These are phyloP conservation scores for Coendou prehensilis DNA, from an alignment of 2,797 vertebrate genomes.

Conservation along the genomic window DNA sequence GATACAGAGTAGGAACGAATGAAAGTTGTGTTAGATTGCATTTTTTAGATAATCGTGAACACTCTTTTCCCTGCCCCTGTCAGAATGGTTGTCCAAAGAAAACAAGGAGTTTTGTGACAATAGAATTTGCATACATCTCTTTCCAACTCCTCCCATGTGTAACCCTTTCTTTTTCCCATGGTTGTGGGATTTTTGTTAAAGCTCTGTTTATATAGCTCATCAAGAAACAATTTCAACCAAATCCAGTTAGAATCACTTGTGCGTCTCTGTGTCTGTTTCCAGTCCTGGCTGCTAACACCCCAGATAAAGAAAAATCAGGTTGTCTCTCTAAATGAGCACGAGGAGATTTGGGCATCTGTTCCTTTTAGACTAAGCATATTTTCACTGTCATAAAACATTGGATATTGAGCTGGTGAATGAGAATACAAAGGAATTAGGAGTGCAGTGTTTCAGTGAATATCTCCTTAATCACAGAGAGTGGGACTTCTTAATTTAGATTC, in stretches of 20 bases:
- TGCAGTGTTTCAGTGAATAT: slow-evolving; percentile 70
- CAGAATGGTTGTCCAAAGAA: slow-evolving; percentile 48
- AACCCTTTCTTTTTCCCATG: not conserved
- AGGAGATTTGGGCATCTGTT: slow-evolving; percentile 76
- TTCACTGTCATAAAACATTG: slow-evolving; percentile 73
- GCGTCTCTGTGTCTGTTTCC: slow-evolving; percentile 20
- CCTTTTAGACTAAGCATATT: slow-evolving; percentile 76
- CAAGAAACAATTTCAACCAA: slow-evolving; percentile 72
- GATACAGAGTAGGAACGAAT: not conserved
- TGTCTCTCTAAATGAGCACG: slow-evolving; percentile 65
- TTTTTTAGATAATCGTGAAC: not conserved
- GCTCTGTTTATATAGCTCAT: slow-evolving; percentile 69
- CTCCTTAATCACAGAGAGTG: slow-evolving; percentile 69
- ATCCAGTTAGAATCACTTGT: slow-evolving; percentile 74
- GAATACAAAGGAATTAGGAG: slow-evolving; percentile 67
- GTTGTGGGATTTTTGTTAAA: slow-evolving; percentile 72
- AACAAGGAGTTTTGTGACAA: slow-evolving; percentile 42
- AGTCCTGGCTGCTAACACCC: slow-evolving; percentile 59
- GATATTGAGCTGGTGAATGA: slow-evolving; percentile 62
- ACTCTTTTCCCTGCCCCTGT: not conserved
- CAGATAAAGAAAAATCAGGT: slow-evolving; percentile 68
- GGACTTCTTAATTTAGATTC: slow-evolving; percentile 77
- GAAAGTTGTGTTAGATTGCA: slow-evolving; percentile 15
- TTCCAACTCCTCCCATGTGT: not conserved
- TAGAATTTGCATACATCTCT: slow-evolving; percentile 41